Base-by-base conservation (phyloP, 1,140 invertebrate genomes). In the Liolophura sinensis region DNA sequence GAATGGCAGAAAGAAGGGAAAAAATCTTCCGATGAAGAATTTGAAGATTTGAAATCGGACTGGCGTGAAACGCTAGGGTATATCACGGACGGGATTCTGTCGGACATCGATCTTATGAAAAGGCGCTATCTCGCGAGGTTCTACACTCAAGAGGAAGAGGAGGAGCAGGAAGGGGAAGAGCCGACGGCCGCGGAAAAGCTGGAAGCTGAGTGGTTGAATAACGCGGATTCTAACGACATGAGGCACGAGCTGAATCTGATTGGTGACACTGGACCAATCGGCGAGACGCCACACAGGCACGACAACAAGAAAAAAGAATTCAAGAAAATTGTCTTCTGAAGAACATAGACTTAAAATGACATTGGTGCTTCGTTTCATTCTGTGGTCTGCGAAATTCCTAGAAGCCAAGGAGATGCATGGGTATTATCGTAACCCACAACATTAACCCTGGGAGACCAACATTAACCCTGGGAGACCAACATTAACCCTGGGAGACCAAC, bases 21-120 rank as follows among this genome's bases (percentile, higher is more conserved):
- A 40, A 40, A 40, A 9, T 40, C 31, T 9, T 40, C 31, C 31
- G 31, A 9, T 9, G 31, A 40, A 9, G 31, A 40, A 40, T 5
- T 40, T 3, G 31, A 40, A 40, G 31, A 40, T 40, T 40, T 40
- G 31, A 40, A 40, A 40, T 40, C 31, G 31, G 31, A 40, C 31
- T 40, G 31, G 31, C 31, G 3, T 3, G 31, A 48, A 48, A 69
- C 64, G 27, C 58, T 61, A n/a, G 62, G 60, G 12, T 62, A 50
- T 20, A 65, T 75, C 18, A 69, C 71, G 9, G 74, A 76, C 48
- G 60, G 65, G 0, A 62, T 72, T 3, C 60, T 70, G 12, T 25
- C 65, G 5, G 70, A 73, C 54, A 72, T 76, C 18, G 68, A 76
- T 47, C 27, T 67, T 0, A 72, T 73, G 68, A 73, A 76, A 55